Conservation (phyloP, 2,113 vertebrate genomes). For the Rhadina sibilatrix region DNA sequence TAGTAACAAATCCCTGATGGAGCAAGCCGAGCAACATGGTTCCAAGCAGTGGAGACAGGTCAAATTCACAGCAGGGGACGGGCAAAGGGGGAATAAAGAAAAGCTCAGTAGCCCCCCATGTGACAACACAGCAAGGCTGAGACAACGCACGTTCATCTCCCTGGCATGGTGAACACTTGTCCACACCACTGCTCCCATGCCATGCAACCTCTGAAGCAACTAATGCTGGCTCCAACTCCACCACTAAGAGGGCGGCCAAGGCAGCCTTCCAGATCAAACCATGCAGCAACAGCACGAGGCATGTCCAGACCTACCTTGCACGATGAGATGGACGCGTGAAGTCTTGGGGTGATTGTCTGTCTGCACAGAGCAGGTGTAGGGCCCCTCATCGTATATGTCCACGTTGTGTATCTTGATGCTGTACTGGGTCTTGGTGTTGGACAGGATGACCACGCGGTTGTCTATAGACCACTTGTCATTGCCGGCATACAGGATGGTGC, state of each 20-base stretch:
- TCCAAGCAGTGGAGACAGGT: accelerated
- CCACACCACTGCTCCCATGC: no score
- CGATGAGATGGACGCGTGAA: slow-evolving; percentile 91
- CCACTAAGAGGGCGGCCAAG: not conserved
- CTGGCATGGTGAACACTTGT: accelerated
- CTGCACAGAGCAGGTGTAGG: slow-evolving; percentile 94
- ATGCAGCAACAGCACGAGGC: accelerated
- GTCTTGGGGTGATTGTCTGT: slow-evolving; percentile 96
- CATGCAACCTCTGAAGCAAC: accelerated
- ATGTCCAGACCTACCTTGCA: slow-evolving; percentile 82
- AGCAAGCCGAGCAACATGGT: accelerated
- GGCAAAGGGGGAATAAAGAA: not conserved
- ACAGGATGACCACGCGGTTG: slow-evolving; percentile 89
- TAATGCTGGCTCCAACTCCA: not conserved
- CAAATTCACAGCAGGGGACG: no score
- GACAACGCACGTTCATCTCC: not conserved
- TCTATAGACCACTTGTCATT: slow-evolving; percentile 97
- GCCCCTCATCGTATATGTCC: slow-evolving; percentile 90
- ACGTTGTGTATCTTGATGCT: slow-evolving; percentile 95
- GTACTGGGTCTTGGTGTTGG: slow-evolving; percentile 94
- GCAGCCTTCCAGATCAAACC: not conserved
- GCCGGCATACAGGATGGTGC: slow-evolving; percentile 93
- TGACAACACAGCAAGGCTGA: not conserved
- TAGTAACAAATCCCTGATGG: not conserved
- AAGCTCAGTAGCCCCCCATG: accelerated